These are phyloP conservation scores for Ptilonorhynchus violaceus DNA, from an alignment of 2,113 vertebrate species.

Conservation along the genomic window DNA sequence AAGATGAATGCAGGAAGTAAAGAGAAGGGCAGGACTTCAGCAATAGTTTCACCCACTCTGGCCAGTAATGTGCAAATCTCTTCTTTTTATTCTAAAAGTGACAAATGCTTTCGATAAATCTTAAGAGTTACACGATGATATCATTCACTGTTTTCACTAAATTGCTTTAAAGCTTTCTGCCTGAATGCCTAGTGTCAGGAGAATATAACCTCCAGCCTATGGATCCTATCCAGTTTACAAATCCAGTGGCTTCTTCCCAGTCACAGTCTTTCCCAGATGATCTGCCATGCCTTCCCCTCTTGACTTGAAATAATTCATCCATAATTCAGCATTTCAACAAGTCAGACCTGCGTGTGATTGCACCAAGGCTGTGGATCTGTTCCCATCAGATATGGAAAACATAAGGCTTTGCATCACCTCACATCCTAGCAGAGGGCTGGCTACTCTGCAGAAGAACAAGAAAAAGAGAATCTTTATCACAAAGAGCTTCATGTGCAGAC, in stretches of 20 bases:
- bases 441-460: background rate
- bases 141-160: background rate
- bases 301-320: background rate
- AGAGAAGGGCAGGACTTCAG: background rate
- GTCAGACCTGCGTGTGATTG: background rate
- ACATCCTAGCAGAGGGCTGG: background rate
- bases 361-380: background rate
- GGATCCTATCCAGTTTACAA: background rate
- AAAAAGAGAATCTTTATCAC: background rate
- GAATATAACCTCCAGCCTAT: background rate
- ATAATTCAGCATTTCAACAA: background rate
- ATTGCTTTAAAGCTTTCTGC: background rate
- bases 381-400: background rate
- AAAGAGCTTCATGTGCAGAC: background rate
- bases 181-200: background rate
- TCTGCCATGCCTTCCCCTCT: background rate
- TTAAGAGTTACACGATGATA: background rate
- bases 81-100: background rate
- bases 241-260: background rate
- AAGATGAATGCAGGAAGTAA: background rate
- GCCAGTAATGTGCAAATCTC: background rate
- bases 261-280: background rate
- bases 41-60: background rate
- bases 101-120: background rate
- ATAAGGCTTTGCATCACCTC: background rate